phyloP scores from a whole-genome alignment of 2,888 invertebrate genomes.

The Polylopha cassiicola region DNA sequence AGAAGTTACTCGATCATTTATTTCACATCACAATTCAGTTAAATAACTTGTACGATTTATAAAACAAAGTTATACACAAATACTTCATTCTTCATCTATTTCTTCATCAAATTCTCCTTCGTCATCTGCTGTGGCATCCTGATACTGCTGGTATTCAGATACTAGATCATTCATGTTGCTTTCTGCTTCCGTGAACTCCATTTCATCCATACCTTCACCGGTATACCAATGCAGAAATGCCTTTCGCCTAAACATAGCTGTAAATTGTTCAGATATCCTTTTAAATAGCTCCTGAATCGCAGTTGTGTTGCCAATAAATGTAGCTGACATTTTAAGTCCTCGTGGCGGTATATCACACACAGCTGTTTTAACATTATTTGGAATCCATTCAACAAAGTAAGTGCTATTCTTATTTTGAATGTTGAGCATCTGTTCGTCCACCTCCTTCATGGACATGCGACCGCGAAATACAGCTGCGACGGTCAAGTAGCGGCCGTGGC shows the following conservation, averaged over 20 bases:
- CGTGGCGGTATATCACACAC: constrained; percentile 87
- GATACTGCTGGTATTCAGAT: constrained; percentile 94
- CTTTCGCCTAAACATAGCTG: constrained; percentile 94
- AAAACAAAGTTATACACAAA: constrained; percentile 18
- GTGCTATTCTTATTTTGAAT: constrained; percentile 86
- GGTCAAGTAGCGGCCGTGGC: constrained; percentile 91
- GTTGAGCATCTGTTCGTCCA: constrained; percentile 87
- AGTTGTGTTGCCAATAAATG: constrained; percentile 91
- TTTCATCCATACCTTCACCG: constrained; percentile 96
- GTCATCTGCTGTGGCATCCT: constrained; percentile 90
- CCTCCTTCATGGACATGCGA: constrained; percentile 95
- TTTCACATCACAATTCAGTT: too few relatives aligned
- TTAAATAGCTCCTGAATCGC: constrained; percentile 92
- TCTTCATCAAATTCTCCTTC: constrained; percentile 90
- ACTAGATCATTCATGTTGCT: constrained; percentile 93
- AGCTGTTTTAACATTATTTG: constrained; percentile 86
- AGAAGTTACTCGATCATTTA: too few relatives aligned
- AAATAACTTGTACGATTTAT: too few relatives aligned
- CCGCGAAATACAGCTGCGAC: constrained; percentile 93
- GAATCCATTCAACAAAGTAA: constrained; percentile 88
- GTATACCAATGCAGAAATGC: constrained; percentile 98
- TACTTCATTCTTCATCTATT: constrained; percentile 62
- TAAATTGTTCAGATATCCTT: constrained; percentile 88
- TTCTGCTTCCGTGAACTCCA: constrained; percentile 96
- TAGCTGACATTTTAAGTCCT: constrained; percentile 89